phyloP scores from a whole-genome alignment of 1,140 invertebrate species.

The Papilio machaon region DNA sequence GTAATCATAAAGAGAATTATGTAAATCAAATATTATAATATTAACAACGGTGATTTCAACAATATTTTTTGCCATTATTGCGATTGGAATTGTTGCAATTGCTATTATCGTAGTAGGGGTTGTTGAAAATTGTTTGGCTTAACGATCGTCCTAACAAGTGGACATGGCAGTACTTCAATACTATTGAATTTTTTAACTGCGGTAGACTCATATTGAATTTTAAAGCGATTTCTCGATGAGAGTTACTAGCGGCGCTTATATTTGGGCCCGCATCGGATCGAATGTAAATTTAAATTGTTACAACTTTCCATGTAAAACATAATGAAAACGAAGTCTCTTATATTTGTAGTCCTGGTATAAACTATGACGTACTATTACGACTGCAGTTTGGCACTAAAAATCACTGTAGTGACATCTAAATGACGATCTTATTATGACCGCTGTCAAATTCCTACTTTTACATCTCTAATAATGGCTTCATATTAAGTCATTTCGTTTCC shows the following conservation, averaged over 20 bases:
- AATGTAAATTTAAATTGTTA: slow-evolving; percentile 11
- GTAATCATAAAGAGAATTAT: too few species aligned
- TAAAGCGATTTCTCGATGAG: slow-evolving; percentile 20
- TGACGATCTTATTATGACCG: too few species aligned
- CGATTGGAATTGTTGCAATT: too few species aligned
- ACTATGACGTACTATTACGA: too few species aligned
- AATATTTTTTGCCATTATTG: too few species aligned
- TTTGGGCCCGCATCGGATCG: neutral
- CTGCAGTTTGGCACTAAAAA: too few species aligned
- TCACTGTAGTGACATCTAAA: too few species aligned
- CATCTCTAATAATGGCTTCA: too few species aligned
- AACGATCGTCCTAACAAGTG: slow-evolving; percentile 38
- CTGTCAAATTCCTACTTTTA: too few species aligned
- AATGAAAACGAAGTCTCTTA: neutral
- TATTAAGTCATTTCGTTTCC: too few species aligned
- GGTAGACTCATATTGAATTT: slow-evolving; percentile 35
- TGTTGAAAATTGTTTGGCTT: slow-evolving; percentile 38
- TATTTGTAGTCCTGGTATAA: neutral
- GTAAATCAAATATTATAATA: too few species aligned
- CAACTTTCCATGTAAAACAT: neutral
- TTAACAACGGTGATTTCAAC: too few species aligned
- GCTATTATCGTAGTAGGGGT: slow-evolving; percentile 8
- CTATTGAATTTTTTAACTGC: slow-evolving; percentile 36
- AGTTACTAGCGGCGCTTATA: neutral
- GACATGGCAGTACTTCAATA: slow-evolving; percentile 38